Evolutionary conservation across 2,888 invertebrate species (phyloP).

Genomic region (Cremastinae sp.): DNA sequence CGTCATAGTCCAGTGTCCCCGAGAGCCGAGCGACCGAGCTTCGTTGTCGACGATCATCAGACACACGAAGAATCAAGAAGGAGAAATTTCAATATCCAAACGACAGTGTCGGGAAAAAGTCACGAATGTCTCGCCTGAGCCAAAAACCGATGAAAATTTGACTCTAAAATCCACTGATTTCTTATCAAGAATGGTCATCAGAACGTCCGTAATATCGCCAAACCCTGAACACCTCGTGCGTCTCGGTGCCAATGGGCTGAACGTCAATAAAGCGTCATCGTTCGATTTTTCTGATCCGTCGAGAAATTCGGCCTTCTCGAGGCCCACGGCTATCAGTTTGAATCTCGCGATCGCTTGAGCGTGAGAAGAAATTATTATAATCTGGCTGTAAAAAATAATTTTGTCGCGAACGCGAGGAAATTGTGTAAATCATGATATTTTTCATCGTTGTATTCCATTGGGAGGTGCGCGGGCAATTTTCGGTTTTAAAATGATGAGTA

Average conservation of each 20-base stretch:
- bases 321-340: constrained; percentile 71
- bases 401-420: neutral
- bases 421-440: neutral
- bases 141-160: constrained; percentile 30
- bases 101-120: constrained; percentile 61
- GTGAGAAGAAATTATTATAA: neutral
- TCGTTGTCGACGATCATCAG: constrained; percentile 74
- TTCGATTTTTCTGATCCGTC: constrained; percentile 65
- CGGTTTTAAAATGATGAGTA: neutral
- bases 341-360: constrained; percentile 73
- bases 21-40: constrained; percentile 64
- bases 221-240: constrained; percentile 80
- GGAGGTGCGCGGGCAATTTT: constrained; percentile 27
- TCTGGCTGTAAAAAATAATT: neutral
- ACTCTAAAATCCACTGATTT: constrained; percentile 61
- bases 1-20: constrained; percentile 74
- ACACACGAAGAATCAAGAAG: constrained; percentile 67
- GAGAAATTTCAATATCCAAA: constrained; percentile 33
- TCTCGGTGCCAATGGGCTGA: constrained; percentile 44
- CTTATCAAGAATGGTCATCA: constrained; percentile 79
- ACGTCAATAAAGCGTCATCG: constrained; percentile 61
- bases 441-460: constrained; percentile 40
- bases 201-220: constrained; percentile 82
- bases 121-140: constrained; percentile 4
- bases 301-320: constrained; percentile 73